Evolutionary conservation across 2,797 vertebrate species (phyloP).

Genomic region (Uromys caudimaculatus): DNA sequence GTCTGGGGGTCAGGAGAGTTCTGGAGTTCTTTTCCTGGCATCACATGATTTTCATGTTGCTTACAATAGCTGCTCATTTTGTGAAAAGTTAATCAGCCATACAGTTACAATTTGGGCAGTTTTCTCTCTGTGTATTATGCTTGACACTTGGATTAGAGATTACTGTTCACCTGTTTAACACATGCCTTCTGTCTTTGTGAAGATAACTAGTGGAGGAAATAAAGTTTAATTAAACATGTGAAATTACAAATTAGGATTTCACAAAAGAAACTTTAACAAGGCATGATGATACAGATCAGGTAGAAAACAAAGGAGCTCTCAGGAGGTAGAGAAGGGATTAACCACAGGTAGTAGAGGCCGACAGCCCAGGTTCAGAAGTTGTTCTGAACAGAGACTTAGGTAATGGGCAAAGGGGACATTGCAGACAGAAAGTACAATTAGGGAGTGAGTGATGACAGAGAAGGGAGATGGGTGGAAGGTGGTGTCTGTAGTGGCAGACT

Average conservation of each 20-base stretch:
- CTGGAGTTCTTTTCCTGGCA: background rate
- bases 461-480: background rate
- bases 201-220: constrained; percentile 14
- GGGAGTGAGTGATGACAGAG: background rate
- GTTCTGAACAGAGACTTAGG: background rate
- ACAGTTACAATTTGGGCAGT: background rate
- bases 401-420: background rate
- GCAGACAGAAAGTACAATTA: background rate
- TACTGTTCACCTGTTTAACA: background rate
- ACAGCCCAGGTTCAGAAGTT: background rate
- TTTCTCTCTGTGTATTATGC: constrained; percentile 1
- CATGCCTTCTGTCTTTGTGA: constrained; percentile 18
- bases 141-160: constrained; percentile 59
- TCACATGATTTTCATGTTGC: background rate
- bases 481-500: background rate
- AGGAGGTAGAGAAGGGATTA: background rate
- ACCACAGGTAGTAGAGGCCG: background rate
- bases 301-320: constrained; percentile 18
- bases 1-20: background rate
- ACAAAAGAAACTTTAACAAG: constrained; percentile 27
- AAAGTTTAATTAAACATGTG: constrained; percentile 36
- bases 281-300: background rate
- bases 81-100: constrained; percentile 13
- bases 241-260: constrained; percentile 45
- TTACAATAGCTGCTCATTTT: background rate